phyloP scores from a whole-genome alignment of 64 coral and sea anemone species.

The Acropora tenuis region DNA sequence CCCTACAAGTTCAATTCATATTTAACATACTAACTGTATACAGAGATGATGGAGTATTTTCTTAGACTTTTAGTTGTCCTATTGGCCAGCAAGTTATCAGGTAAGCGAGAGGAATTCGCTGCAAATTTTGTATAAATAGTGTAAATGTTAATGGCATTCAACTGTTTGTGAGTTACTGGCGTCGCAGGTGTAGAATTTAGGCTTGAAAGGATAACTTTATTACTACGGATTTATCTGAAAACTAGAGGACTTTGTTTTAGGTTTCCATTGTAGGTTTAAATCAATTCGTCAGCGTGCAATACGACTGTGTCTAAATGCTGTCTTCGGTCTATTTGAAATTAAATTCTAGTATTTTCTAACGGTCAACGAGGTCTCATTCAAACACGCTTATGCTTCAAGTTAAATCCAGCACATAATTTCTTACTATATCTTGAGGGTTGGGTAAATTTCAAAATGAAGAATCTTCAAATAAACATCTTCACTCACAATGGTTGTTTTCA shows the following conservation, averaged over 20 bases:
- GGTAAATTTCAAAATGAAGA: not conserved
- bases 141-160: not conserved
- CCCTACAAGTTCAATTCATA: not conserved
- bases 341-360: not conserved
- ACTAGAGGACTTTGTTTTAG: not conserved
- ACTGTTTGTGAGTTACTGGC: not conserved
- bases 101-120: not conserved
- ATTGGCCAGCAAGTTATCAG: not conserved
- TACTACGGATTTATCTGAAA: not conserved
- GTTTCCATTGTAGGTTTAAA: not conserved
- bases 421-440: not conserved
- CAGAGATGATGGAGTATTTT: slow-evolving; percentile 15
- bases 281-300: not conserved
- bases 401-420: not conserved
- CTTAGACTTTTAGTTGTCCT: not conserved
- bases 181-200: not conserved
- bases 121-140: too few relatives aligned
- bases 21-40: not conserved
- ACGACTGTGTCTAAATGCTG: not conserved
- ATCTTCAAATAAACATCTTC: not conserved
- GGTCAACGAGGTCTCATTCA: not conserved
- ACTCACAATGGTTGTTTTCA: not conserved
- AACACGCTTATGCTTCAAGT: not conserved
- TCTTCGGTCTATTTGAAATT: not conserved
- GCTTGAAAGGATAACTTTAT: not conserved